Conservation (phyloP, 2,888 invertebrate species). For the Pollenia labialis region DNA sequence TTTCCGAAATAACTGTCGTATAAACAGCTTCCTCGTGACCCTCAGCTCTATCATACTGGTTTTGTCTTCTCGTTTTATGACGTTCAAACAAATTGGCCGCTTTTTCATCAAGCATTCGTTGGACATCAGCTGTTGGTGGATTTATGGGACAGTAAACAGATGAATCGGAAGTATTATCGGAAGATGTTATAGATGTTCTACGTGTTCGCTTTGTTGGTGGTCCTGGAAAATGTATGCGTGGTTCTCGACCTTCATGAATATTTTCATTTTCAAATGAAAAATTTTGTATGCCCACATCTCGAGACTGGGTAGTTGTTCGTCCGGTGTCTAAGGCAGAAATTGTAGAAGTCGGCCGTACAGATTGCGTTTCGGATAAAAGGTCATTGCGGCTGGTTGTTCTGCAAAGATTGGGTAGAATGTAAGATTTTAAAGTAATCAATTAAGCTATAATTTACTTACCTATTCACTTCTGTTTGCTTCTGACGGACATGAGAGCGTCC, state of each 20-base stretch:
- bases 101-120: constrained; percentile 82
- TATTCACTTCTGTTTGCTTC: constrained; percentile 78
- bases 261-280: constrained; percentile 80
- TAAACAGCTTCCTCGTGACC: constrained; percentile 81
- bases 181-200: constrained; percentile 80
- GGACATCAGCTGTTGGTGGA: constrained; percentile 81
- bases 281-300: constrained; percentile 81
- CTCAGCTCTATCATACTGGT: constrained; percentile 81
- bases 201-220: constrained; percentile 78
- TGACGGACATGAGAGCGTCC: constrained; percentile 80
- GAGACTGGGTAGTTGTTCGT: constrained; percentile 76
- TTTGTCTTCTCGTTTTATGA: constrained; percentile 79
- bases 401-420: not conserved
- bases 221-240: constrained; percentile 79
- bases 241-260: constrained; percentile 64
- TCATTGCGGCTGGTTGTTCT: constrained; percentile 82
- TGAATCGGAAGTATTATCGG: constrained; percentile 84
- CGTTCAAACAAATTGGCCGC: constrained; percentile 81
- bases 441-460: constrained; percentile 76
- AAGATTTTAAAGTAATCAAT: not conserved
- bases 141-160: constrained; percentile 84
- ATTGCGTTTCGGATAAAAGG: constrained; percentile 79
- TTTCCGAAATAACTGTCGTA: constrained; percentile 80
- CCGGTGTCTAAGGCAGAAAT: constrained; percentile 76
- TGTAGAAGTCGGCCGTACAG: constrained; percentile 78